Conservation (phyloP, 1,140 invertebrate species). For the Zelostemma sp. region DNA sequence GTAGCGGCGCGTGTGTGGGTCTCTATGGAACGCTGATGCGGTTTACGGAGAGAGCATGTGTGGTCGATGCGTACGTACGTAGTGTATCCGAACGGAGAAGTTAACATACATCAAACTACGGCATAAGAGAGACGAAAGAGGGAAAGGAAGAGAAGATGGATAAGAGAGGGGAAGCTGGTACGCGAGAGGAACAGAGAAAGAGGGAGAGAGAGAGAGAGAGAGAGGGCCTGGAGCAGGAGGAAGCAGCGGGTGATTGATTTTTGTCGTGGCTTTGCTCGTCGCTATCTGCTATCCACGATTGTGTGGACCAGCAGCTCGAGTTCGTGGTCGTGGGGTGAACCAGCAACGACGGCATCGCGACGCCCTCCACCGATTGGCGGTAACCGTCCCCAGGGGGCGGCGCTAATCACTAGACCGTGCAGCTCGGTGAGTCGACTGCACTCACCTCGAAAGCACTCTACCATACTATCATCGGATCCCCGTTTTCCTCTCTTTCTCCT, state of each 20-base stretch:
- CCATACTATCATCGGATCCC: conserved; percentile 67
- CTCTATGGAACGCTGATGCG: background rate
- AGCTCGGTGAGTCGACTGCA: conserved; percentile 68
- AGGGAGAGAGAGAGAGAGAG: conserved; percentile 10
- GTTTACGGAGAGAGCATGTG: background rate
- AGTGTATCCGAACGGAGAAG: conserved; percentile 22
- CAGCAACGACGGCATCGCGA: conserved; percentile 66
- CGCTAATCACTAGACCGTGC: conserved; percentile 70
- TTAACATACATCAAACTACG: conserved; percentile 20
- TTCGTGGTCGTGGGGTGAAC: conserved; percentile 61
- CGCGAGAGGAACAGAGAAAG: conserved; percentile 12
- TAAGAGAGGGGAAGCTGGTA: conserved; percentile 7
- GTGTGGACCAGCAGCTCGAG: conserved; percentile 54
- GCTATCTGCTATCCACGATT: conserved; percentile 67
- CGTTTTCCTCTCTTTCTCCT: conserved; percentile 35
- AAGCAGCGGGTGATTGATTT: conserved; percentile 68
- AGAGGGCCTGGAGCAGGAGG: conserved; percentile 48
- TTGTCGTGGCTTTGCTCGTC: conserved; percentile 69
- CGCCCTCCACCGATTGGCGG: conserved; percentile 69
- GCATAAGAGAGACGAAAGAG: conserved; percentile 37
- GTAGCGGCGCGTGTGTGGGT: background rate
- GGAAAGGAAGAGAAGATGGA: conserved; percentile 23
- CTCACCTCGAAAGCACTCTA: conserved; percentile 64
- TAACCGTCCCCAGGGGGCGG: conserved; percentile 68
- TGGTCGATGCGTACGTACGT: conserved; percentile 10